Percentiles rank a stretch among this genome's conserved stretches.
Conservation (phyloP, 2,888 invertebrate genomes). For the Scotopteryx bipunctaria region DNA sequence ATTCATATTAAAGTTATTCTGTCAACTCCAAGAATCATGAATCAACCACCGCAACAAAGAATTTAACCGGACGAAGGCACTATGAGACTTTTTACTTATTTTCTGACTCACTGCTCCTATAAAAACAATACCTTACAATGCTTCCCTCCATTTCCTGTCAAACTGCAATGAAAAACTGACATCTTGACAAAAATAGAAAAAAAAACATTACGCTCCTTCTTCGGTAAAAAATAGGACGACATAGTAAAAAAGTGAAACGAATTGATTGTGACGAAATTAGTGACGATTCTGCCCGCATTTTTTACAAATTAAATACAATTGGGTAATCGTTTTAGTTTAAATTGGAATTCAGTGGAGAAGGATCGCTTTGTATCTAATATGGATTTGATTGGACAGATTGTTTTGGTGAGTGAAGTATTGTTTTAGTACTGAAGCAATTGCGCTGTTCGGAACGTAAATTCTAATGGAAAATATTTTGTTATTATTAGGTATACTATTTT, state of each 20-base stretch:
- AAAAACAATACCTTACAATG: conserved; percentile 17
- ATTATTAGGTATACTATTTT: no score
- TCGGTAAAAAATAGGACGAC: conserved; percentile 7
- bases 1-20: no score
- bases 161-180: conserved; percentile 16
- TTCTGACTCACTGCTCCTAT: conserved; percentile 25
- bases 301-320: conserved; percentile 16
- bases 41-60: conserved; percentile 19
- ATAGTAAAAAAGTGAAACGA: conserved; percentile 26
- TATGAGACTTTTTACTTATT: conserved; percentile 5
- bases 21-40: conserved; percentile 22
- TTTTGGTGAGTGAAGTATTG: conserved; percentile 18
- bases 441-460: no score
- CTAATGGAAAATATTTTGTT: no score
- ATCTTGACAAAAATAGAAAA: neutral
- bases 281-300: conserved; percentile 27
- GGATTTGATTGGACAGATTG: conserved; percentile 19
- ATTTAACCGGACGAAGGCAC: conserved; percentile 12
- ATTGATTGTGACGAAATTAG: conserved; percentile 11
- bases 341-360: conserved; percentile 6
- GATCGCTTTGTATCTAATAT: conserved; percentile 13
- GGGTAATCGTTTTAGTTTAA: conserved; percentile 23
- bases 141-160: conserved; percentile 21
- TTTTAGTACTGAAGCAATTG: no score
- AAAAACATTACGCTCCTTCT: neutral